Base-by-base conservation (phyloP, 2,888 invertebrate species). In the Holacanthella duospinosa region DNA sequence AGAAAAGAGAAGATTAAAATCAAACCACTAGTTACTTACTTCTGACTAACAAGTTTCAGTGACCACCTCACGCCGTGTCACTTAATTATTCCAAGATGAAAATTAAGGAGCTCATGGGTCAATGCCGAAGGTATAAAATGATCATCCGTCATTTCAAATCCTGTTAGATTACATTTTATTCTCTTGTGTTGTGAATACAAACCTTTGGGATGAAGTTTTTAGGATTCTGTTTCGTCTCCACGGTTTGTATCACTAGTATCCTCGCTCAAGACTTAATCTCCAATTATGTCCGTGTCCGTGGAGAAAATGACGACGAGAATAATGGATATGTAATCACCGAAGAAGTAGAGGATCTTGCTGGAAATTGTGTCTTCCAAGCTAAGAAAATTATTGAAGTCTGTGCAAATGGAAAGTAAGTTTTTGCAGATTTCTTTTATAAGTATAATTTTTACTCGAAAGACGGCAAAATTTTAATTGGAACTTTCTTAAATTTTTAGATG, bases 341-440 rank as follows among this genome's bases (percentile, higher is more conserved):
- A 24, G 58, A 58, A 43, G 43, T 58, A 9, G 58, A 58, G 29
- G 36, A 58, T 24, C 58, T 58, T 3, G 43, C 29, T 6, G 29
- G 29, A 3, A 58, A 58, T 21, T 58, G 58, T 21, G 58, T 58
- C 36, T 58, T 58, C 43, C 36, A 28, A 24, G 36, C 29, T 4
- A 28, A 29, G 36, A 58, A 29, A 43, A 58, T 58, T 21, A 24
- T 58, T 6, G 58, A 58, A 36, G 58, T 58, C 24, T 58, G 58
- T 24, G 58, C 58, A 4, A 28, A 58, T 24, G 58, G 58, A 58
- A 58, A 58, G 58, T 58, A 58, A 58, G 58, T 58, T n/a, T 9
- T 16, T n/a, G n/a, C n/a, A n/a, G n/a, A n/a, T n/a, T n/a, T n/a
- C n/a, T n/a, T n/a, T n/a, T n/a, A n/a, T n/a, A n/a, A n/a, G n/a